Evolutionary conservation across 2,888 invertebrate genomes (phyloP), one percentile per base, ranked within the genome.

Genomic region (Dione vanillae): DNA sequence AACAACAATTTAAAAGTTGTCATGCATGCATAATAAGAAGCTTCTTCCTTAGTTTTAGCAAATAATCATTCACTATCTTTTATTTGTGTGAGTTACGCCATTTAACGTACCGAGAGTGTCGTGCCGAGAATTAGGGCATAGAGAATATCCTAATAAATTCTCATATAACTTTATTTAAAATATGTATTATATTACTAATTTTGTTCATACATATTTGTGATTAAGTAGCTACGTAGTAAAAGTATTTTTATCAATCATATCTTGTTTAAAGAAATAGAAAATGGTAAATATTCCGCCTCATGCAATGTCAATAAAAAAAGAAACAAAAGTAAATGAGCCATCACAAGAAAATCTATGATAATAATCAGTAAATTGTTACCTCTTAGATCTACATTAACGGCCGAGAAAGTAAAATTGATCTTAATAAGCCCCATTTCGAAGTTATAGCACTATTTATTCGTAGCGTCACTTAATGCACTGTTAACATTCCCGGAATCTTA

Each of bases 371-470:
- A 51, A 49, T 51, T n/a, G n/a, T 49, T 49, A 40, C 19, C 35
- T 51, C n/a, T 64, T 16, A 51, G 49, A 47, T 16, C 19, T 49
- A 37, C 37, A 19, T 20, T 19, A 49, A 20, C 47, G 20, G 19
- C 40, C 19, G 35, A 62, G 51, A 54, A 54, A 37, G 35, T 12
- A 27, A 45, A 54, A 62, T 12, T 35, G 9, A 11, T 40, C 20
- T 54, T 52, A 66, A 59, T 61, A 59, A 41, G 16, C n/a, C 37
- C 35, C 40, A 49, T 67, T 62, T 40, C 41, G 41, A 68, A 61
- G 59, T 65, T 49, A 65, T 65, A 70, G 70, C 56, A 68, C 54
- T 70, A 73, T 72, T 69, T 49, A 64, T 59, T 68, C 19, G 52
- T 11, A 47, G 54, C 66, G 12, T 69, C 68, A 66, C 58, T 73